phyloP scores from a whole-genome alignment of 2,113 vertebrate species.

The Aplodontia rufa region DNA sequence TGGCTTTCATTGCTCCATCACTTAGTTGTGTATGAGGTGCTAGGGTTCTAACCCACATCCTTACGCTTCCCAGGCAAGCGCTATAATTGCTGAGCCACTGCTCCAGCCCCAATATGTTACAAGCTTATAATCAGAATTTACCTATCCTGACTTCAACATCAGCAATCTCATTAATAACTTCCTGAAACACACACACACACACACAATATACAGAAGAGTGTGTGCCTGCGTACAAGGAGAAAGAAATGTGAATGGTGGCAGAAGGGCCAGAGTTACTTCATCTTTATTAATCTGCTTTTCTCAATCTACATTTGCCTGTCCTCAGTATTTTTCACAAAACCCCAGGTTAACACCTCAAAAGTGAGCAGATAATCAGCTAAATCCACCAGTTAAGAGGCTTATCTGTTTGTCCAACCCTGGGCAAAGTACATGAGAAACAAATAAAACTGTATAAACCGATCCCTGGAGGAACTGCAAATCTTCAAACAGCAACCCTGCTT shows the following conservation, averaged over 20 bases:
- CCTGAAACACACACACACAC: neutral
- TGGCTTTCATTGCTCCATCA: too few relatives aligned
- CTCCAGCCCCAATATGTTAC: too few relatives aligned
- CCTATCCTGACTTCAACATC: neutral
- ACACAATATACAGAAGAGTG: neutral
- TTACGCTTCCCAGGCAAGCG: too few relatives aligned
- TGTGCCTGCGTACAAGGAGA: neutral
- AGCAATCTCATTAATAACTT: neutral
- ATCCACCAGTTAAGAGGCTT: constrained; percentile 60
- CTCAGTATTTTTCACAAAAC: constrained; percentile 30
- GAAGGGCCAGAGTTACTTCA: neutral
- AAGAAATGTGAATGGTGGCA: neutral
- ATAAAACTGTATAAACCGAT: neutral
- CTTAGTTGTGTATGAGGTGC: too few relatives aligned
- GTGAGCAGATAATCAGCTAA: constrained; percentile 48
- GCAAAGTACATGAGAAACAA: constrained; percentile 37
- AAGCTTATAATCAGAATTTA: neutral
- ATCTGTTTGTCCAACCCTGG: constrained; percentile 50
- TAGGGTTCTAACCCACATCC: too few relatives aligned
- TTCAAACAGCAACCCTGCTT: constrained; percentile 15
- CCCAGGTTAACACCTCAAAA: constrained; percentile 3
- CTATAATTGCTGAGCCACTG: too few relatives aligned
- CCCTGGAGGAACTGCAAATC: constrained; percentile 16
- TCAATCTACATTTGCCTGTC: neutral
- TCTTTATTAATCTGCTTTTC: constrained; percentile 41